Base-by-base conservation (phyloP, 1,140 invertebrate species). In the Saccostrea cuccullata region DNA sequence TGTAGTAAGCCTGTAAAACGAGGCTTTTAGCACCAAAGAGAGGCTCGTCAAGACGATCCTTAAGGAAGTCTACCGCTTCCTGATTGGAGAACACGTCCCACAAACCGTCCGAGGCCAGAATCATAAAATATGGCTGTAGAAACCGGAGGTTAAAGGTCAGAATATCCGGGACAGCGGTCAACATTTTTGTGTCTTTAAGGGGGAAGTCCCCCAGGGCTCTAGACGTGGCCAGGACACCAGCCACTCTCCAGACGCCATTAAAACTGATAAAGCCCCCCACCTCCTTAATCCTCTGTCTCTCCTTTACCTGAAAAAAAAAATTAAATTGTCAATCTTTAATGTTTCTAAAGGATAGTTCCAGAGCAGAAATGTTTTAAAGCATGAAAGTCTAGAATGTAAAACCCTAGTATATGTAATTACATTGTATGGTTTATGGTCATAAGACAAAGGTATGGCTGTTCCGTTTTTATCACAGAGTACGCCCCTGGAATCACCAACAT, bases 41-140 rank as follows among this genome's bases (percentile, higher is more conserved):
- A 30, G 97, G 96, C 95, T 98, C 98, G 91, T 97, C 96, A 26
- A 98, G 96, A 58, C 93, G 88, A 20, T 94, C 93, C 86, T 92
- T 93, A 11, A 94, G 92, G 90, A 92, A 99, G 90, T 97, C 96
- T 17, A 98, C 97, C 82, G 98, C 98, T 95, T 99, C 98, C 94
- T 99, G 98, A 95, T 99, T 99, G 23, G 96, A 96, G 93, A 99
- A 98, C 55, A 97, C 98, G 95, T 99, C 98, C 98, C 98, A 99
- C 12, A 99, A 96, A 15, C 98, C 98, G 96, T 99, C 98, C 3
- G 98, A 97, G 15, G 98, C 98, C 36, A 99, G 95, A 88, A 99
- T 97, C 88, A 99, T 95, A 95, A 99, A 99, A 95, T 97, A 96
- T 1, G 98, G 98, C 93, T 96, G 97, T 77, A 98, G 94, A 64